These are phyloP conservation scores for Hippocampus kuda DNA, from an alignment of 2,797 vertebrate species.

Conservation along the genomic window DNA sequence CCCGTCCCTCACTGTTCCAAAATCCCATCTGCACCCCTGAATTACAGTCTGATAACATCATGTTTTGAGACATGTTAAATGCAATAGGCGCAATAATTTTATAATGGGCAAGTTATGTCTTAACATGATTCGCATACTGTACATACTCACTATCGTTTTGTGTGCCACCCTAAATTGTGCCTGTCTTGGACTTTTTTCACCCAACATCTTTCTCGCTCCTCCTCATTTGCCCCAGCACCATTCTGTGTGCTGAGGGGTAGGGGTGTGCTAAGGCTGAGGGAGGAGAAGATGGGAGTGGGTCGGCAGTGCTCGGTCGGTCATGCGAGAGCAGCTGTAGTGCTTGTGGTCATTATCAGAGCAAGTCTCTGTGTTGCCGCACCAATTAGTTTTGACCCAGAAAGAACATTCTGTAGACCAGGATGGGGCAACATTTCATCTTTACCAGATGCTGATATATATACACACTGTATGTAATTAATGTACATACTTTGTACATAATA, in stretches of 20 bases:
- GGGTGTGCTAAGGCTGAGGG: slow-evolving; percentile 12
- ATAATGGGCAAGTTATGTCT: slow-evolving; percentile 14
- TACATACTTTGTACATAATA: neutral
- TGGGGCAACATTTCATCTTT: slow-evolving; percentile 45
- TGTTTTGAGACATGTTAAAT: neutral
- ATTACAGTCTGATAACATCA: neutral
- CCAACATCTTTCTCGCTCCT: neutral
- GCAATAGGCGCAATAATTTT: slow-evolving; percentile 1
- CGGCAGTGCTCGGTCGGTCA: slow-evolving; percentile 47
- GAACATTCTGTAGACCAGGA: slow-evolving; percentile 51
- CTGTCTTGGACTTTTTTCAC: neutral
- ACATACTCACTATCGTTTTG: neutral
- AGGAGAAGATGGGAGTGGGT: slow-evolving; percentile 34
- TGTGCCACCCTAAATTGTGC: slow-evolving; percentile 4
- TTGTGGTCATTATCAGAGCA: slow-evolving; percentile 71
- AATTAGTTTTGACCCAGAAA: slow-evolving; percentile 75
- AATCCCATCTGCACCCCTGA: too few relatives aligned
- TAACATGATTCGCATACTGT: neutral
- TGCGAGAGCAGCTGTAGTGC: slow-evolving; percentile 59
- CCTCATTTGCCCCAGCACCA: slow-evolving; percentile 23
- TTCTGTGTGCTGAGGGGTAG: slow-evolving; percentile 33
- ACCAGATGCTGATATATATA: slow-evolving; percentile 23
- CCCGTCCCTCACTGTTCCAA: too few relatives aligned
- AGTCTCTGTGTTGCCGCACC: slow-evolving; percentile 59
- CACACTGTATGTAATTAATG: neutral